phyloP scores from a whole-genome alignment of 2,888 invertebrate genomes.

The Spatulosminthurus flaviceps region DNA sequence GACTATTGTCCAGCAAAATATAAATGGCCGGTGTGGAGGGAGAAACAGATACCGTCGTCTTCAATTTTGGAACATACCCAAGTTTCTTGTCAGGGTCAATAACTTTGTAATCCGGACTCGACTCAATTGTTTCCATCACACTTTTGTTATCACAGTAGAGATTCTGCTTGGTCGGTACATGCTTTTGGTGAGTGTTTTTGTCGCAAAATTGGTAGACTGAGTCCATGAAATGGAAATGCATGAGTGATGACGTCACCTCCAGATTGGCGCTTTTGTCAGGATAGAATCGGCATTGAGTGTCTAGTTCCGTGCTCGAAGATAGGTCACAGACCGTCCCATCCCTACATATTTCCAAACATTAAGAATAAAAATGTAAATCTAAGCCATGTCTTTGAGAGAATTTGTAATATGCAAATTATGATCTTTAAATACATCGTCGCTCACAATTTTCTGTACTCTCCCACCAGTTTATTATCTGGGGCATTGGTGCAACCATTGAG shows the following conservation, averaged over 20 bases:
- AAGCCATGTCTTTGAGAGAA: too few relatives aligned
- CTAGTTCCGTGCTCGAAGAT: background rate
- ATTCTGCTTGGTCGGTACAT: conserved; percentile 41
- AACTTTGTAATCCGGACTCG: conserved; percentile 16
- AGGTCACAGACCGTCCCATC: background rate
- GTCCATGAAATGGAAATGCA: conserved; percentile 38
- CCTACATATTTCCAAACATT: background rate
- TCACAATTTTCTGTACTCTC: background rate
- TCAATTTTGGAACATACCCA: background rate
- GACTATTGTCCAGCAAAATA: conserved; percentile 10
- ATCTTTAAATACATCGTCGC: too few relatives aligned
- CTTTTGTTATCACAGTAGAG: conserved; percentile 40
- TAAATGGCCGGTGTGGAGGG: background rate
- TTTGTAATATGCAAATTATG: too few relatives aligned
- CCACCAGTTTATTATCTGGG: background rate
- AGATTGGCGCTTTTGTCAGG: conserved; percentile 20
- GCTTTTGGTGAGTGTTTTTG: background rate
- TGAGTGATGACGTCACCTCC: conserved; percentile 29
- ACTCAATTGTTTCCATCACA: conserved; percentile 33
- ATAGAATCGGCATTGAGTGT: background rate
- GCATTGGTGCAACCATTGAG: background rate
- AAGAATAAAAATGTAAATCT: too few relatives aligned
- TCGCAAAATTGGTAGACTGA: conserved; percentile 43
- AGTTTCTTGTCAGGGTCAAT: background rate
- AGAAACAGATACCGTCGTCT: background rate